These are phyloP conservation scores for Acomys russatus DNA, from an alignment of 2,797 vertebrate genomes.

Conservation along the genomic window DNA sequence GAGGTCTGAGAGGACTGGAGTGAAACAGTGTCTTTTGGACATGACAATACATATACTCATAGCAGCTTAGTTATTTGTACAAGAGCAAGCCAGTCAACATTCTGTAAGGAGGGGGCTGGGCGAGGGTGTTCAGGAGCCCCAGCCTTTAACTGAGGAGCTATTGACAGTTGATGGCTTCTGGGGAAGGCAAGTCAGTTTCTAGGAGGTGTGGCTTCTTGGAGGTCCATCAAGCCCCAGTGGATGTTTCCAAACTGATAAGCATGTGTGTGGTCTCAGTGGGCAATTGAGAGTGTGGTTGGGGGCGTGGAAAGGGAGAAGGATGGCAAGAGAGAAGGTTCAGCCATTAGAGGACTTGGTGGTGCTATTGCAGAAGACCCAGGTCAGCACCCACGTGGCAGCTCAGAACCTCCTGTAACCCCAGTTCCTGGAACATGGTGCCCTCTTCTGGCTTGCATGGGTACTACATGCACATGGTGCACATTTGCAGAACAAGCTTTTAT, in stretches of 20 bases:
- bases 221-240: neutral
- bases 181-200: neutral
- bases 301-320: neutral
- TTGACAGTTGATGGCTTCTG: neutral
- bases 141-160: neutral
- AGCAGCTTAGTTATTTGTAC: neutral
- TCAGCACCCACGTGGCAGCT: neutral
- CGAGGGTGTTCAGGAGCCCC: neutral
- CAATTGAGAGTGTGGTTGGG: neutral
- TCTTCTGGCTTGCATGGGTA: neutral
- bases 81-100: neutral
- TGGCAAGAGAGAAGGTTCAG: neutral
- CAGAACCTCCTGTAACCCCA: neutral
- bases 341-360: neutral
- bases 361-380: neutral
- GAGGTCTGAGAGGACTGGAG: neutral
- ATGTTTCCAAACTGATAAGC: neutral
- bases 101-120: neutral
- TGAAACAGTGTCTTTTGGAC: neutral
- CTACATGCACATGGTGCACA: neutral
- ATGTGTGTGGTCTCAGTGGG: neutral
- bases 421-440: neutral
- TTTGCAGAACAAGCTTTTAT: neutral
- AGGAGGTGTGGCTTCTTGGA: neutral
- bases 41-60: neutral